Percentiles rank a stretch among this genome's conserved stretches.
These are phyloP conservation scores for Nomada lathburiana DNA, from an alignment of 2,888 invertebrate species.

Conservation along the genomic window DNA sequence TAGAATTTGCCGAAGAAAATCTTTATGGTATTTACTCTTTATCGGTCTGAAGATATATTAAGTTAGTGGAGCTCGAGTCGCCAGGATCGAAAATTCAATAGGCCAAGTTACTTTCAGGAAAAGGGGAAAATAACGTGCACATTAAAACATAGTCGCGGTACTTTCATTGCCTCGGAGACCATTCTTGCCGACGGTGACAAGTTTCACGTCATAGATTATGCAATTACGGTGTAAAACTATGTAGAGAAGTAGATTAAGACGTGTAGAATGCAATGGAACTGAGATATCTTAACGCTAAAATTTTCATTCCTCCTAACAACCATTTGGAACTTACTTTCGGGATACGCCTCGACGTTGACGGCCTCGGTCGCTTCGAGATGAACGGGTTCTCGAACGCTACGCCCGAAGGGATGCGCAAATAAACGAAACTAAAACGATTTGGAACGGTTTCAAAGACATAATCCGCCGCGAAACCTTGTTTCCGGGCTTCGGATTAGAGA, in stretches of 20 bases:
- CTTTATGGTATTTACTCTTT: neutral
- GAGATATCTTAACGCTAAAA: too few relatives aligned
- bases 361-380: neutral
- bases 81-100: neutral
- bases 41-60: constrained; percentile 4
- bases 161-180: neutral
- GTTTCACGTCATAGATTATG: too few relatives aligned
- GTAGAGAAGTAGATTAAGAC: too few relatives aligned
- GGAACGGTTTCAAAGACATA: neutral
- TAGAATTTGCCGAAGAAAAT: constrained; percentile 13
- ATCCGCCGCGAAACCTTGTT: neutral
- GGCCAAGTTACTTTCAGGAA: constrained; percentile 1
- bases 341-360: neutral
- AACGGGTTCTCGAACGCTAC: constrained; percentile 4
- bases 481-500: neutral
- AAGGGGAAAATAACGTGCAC: neutral
- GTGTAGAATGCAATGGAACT: too few relatives aligned
- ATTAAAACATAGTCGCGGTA: neutral
- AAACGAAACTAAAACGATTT: constrained; percentile 11
- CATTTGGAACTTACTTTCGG: neutral
- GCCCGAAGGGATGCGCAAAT: constrained; percentile 13
- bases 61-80: neutral
- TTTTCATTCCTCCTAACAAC: too few relatives aligned
- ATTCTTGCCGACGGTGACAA: too few relatives aligned
- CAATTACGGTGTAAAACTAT: too few relatives aligned